phyloP scores from a whole-genome alignment of 2,113 vertebrate species.

The Drymodes brunneopygia region DNA sequence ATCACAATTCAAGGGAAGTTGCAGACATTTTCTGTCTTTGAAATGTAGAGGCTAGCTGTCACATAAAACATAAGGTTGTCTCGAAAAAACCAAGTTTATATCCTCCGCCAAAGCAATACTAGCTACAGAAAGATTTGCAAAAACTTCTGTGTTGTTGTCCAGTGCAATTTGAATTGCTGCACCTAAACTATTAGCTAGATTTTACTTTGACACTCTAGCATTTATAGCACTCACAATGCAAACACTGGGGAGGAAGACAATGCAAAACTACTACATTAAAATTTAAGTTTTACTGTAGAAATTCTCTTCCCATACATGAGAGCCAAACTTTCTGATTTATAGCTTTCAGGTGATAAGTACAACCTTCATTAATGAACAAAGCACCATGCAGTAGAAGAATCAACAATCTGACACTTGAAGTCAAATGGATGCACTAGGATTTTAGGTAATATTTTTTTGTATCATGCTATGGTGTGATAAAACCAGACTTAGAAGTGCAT shows the following conservation, averaged over 20 bases:
- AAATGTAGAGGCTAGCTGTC: background rate
- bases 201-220: background rate
- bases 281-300: background rate
- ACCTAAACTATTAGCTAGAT: background rate
- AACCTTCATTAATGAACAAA: background rate
- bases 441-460: background rate
- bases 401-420: background rate
- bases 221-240: background rate
- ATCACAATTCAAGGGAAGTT: background rate
- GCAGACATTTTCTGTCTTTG: background rate
- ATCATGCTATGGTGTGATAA: background rate
- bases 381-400: background rate
- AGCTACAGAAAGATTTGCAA: background rate
- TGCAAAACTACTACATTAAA: background rate
- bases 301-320: background rate
- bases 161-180: background rate
- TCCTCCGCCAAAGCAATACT: background rate
- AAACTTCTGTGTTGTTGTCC: background rate
- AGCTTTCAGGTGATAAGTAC: background rate
- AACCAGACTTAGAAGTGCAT: background rate
- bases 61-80: background rate
- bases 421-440: background rate
- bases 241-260: background rate
- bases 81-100: background rate
- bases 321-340: background rate